These are phyloP conservation scores for Bembecia ichneumoniformis DNA, from an alignment of 2,888 invertebrate genomes.

Conservation along the genomic window DNA sequence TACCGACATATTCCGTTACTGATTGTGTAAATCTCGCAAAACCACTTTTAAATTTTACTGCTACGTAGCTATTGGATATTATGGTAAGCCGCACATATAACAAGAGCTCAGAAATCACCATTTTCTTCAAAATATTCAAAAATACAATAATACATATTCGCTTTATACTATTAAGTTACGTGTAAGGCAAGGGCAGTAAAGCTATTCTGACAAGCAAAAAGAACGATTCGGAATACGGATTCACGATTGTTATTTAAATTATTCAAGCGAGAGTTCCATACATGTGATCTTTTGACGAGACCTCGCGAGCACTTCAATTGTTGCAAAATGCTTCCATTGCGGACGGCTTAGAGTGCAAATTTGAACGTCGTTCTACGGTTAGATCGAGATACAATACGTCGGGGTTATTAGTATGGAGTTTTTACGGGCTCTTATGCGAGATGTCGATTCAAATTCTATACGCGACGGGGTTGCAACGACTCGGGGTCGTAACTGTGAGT, in stretches of 20 bases:
- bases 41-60: no score
- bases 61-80: no score
- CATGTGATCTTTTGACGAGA: slow-evolving; percentile 25
- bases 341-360: background rate
- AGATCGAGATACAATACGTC: background rate
- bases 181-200: no score
- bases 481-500: slow-evolving; percentile 46
- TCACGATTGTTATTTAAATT: slow-evolving; percentile 68
- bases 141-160: no score
- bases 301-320: no score
- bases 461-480: slow-evolving; percentile 53
- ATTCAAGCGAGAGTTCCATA: slow-evolving; percentile 36
- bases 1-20: no score
- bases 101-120: no score
- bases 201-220: slow-evolving; percentile 28
- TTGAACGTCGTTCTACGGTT: background rate
- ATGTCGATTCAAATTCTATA: slow-evolving; percentile 61
- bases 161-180: slow-evolving; percentile 30
- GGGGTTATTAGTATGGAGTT: slow-evolving; percentile 40
- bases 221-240: slow-evolving; percentile 63
- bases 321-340: no score
- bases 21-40: no score
- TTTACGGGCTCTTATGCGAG: slow-evolving; percentile 64
- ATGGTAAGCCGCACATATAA: no score
- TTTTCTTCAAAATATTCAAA: no score